Base-by-base conservation (phyloP, 1,140 invertebrate genomes). In the Drosophila grimshawi region DNA sequence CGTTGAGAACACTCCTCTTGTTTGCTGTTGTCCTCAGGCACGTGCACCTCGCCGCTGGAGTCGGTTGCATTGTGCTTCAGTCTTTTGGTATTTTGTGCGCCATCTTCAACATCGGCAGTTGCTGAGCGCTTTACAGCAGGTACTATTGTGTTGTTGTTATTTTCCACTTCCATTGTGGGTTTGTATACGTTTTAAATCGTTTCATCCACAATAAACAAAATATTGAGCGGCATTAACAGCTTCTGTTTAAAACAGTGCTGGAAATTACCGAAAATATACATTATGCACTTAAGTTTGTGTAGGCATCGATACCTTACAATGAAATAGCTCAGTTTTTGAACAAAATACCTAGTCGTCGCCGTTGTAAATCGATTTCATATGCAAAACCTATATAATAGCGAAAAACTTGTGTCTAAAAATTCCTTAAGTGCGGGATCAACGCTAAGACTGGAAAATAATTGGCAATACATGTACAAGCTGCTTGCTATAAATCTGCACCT, bases 121-220 rank as follows among this genome's bases (percentile, higher is more conserved):
- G 10, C 41, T 60, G 52, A 39, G 5, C 83, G 62, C 33, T 86
- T 86, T 10, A 46, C 27, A 2, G 49, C 7, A 35, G 48, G 27
- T 5, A 49, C 4, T 7, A 33, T 4, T 30, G 33, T 59, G 35
- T 80, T 83, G 37, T 81, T 81, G 46, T 86, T 86, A 52, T 68
- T 77, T 48, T 82, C 59, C 7, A 71, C 41, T n/a, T 80, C 57
- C 83, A 86, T 88, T 51, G 37, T 35, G 30, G 4, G 35, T 67
- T 65, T 52, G 49, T 0, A 57, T 30, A 63, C 33, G 32, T 64
- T 59, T 45, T 4, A 3, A 55, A 64, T 63, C 52, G 68, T 55
- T 60, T 49, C 29, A 45, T 8, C 6, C 8, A 59, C 11, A 39
- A 39, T 32, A 68, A 69, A 73, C 29, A 64, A 33, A 43, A 69